Percentiles rank a stretch among this genome's conserved stretches.
phyloP scores from a whole-genome alignment of 2,888 invertebrate genomes.

The Molanna angustata region DNA sequence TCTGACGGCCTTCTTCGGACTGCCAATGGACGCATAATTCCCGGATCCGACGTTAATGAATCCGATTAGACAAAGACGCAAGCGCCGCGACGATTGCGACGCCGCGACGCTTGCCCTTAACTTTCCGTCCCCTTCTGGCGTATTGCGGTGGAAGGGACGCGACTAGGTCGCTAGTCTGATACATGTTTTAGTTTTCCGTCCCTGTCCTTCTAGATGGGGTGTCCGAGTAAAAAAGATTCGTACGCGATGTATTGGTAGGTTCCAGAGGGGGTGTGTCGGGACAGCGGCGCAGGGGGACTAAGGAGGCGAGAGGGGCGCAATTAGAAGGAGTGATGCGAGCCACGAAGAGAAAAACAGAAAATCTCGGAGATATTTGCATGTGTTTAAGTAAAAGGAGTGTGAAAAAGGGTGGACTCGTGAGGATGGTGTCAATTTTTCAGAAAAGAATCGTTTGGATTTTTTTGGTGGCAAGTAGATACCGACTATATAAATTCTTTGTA shows the following conservation, averaged over 20 bases:
- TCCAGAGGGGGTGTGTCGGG: slow-evolving; percentile 26
- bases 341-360: slow-evolving; percentile 18
- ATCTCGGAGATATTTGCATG: slow-evolving; percentile 23
- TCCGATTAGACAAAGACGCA: slow-evolving; percentile 48
- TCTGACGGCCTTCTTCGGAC: slow-evolving; percentile 43
- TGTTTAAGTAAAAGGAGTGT: slow-evolving; percentile 20
- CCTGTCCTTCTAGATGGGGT: slow-evolving; percentile 21
- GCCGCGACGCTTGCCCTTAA: slow-evolving; percentile 18
- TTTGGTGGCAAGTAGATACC: no score
- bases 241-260: slow-evolving; percentile 33
- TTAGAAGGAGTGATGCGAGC: slow-evolving; percentile 28
- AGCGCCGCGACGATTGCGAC: slow-evolving; percentile 28
- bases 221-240: slow-evolving; percentile 30
- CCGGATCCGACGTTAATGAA: slow-evolving; percentile 57
- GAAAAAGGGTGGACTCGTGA: no score
- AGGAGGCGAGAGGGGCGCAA: slow-evolving; percentile 22
- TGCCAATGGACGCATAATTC: slow-evolving; percentile 54
- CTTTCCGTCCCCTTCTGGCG: slow-evolving; percentile 22
- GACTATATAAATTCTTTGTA: no score
- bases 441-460: no score
- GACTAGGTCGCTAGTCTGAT: slow-evolving; percentile 42
- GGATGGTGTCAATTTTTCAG: no score
- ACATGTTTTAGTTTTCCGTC: slow-evolving; percentile 40
- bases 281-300: slow-evolving; percentile 32
- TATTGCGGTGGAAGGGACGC: slow-evolving; percentile 15